These are phyloP conservation scores for Drosophila oshimai DNA, from an alignment of 1,140 invertebrate species.

Conservation along the genomic window DNA sequence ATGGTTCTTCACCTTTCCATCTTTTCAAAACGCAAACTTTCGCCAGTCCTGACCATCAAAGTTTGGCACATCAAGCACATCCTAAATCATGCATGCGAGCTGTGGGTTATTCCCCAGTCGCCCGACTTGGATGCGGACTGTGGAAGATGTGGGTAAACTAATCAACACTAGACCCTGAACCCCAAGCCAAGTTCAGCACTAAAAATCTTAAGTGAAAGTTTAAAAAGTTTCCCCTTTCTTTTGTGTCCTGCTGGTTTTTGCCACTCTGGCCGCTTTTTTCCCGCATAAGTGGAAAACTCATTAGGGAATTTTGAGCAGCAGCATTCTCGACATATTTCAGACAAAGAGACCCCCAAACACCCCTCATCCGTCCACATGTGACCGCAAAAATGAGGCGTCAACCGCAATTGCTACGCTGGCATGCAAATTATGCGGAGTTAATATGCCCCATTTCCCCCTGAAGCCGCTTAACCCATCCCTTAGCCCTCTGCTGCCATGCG, in stretches of 20 bases:
- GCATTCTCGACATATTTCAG: slow-evolving; percentile 62
- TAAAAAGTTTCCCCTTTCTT: slow-evolving; percentile 40
- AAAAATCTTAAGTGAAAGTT: slow-evolving; percentile 66
- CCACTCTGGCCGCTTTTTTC: not conserved
- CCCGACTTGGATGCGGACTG: slow-evolving; percentile 1
- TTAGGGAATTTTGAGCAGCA: slow-evolving; percentile 58
- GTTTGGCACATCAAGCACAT: slow-evolving; percentile 55
- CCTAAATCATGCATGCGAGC: slow-evolving; percentile 68
- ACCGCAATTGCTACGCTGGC: slow-evolving; percentile 68
- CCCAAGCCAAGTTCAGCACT: slow-evolving; percentile 40
- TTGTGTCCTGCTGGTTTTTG: slow-evolving; percentile 5
- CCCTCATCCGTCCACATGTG: slow-evolving; percentile 30
- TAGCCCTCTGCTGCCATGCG: not conserved
- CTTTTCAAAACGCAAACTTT: slow-evolving; percentile 43
- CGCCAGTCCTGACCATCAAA: slow-evolving; percentile 62
- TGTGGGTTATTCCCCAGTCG: slow-evolving; percentile 52
- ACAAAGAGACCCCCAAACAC: not conserved
- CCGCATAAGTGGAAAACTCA: slow-evolving; percentile 60
- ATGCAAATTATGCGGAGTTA: slow-evolving; percentile 76
- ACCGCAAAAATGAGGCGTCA: slow-evolving; percentile 67
- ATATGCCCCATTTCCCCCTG: slow-evolving; percentile 41
- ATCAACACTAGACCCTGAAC: slow-evolving; percentile 48
- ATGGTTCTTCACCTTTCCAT: slow-evolving; percentile 19
- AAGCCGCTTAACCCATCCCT: not conserved
- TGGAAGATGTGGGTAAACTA: slow-evolving; percentile 55